A percentile compares a stretch with the other conserved stretches of the same genome.
phyloP scores from a whole-genome alignment of 64 coral and sea anemone genomes.

The Actinia tenebrosa region DNA sequence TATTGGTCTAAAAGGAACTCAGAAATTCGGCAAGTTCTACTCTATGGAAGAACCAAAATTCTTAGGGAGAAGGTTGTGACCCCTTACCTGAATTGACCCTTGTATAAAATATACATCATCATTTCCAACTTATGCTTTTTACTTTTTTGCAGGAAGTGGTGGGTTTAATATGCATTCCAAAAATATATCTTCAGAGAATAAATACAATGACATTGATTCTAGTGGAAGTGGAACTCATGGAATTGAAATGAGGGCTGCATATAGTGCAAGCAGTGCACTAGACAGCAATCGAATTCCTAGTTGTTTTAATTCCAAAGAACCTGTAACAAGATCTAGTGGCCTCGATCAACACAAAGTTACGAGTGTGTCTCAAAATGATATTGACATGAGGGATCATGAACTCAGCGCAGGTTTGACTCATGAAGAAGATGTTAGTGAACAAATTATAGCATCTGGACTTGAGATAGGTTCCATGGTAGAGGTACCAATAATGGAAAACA shows the following conservation, averaged over 20 bases:
- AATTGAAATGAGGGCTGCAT: background rate
- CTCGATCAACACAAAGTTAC: background rate
- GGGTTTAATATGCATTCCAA: background rate
- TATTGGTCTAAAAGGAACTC: background rate
- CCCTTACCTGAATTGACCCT: background rate
- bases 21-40: background rate
- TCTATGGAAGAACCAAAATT: no score
- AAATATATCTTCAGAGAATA: background rate
- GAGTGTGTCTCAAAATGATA: background rate
- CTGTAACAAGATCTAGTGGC: background rate
- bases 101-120: background rate
- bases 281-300: background rate
- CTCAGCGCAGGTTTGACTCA: background rate
- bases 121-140: background rate
- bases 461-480: slow-evolving; percentile 90
- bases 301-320: background rate
- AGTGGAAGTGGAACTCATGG: background rate
- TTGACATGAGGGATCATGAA: background rate
- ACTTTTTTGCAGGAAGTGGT: background rate
- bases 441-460: background rate
- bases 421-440: background rate
- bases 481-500: slow-evolving; percentile 45
- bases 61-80: no score
- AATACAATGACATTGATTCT: background rate
- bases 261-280: background rate